phyloP scores from a whole-genome alignment of 35 echinoderm and acorn worm species.

The Ptychodera flava region DNA sequence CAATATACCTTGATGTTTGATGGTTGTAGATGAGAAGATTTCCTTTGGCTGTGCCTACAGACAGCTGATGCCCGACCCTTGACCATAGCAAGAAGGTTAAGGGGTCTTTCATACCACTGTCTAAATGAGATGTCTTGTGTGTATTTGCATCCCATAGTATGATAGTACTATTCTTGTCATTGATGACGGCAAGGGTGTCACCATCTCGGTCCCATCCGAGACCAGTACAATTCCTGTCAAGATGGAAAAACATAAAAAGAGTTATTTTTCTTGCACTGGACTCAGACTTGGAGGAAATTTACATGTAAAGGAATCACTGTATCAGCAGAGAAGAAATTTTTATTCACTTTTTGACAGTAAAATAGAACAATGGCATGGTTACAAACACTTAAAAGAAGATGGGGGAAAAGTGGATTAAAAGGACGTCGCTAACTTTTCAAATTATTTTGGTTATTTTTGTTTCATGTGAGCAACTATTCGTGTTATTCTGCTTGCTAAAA shows the following conservation, averaged over 20 bases:
- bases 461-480: no score
- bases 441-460: no score
- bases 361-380: not conserved
- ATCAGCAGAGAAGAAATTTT: no score
- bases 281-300: no score
- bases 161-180: constrained; percentile 78
- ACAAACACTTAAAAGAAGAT: no score
- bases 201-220: constrained; percentile 95
- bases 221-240: constrained; percentile 55
- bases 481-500: no score
- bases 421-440: no score
- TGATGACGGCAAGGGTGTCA: constrained; percentile 83
- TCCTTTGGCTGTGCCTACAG: constrained; percentile 82
- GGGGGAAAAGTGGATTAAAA: no score
- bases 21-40: constrained; percentile 93
- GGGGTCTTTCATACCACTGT: constrained; percentile 92
- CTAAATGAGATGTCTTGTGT: constrained; percentile 74
- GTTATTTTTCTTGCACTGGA: no score
- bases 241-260: no score
- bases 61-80: constrained; percentile 80
- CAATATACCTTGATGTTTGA: constrained; percentile 97
- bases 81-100: constrained; percentile 76
- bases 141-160: constrained; percentile 98
- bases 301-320: no score
- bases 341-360: not conserved